Evolutionary conservation across 2,797 vertebrate species (phyloP).

Genomic region (Enteromius radiatus): DNA sequence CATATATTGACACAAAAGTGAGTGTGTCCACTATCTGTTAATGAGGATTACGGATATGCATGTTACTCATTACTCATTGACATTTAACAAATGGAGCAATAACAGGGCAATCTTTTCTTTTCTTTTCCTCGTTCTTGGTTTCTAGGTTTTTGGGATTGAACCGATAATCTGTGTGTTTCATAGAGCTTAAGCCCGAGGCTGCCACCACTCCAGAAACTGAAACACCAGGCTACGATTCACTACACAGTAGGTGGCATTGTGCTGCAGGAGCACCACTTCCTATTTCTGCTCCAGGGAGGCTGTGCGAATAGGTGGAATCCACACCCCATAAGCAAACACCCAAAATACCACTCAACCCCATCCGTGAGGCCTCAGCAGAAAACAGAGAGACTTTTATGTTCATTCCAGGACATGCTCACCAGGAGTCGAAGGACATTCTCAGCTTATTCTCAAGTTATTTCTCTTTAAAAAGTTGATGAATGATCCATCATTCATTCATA

Average conservation of each 20-base stretch:
- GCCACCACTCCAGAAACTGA: neutral
- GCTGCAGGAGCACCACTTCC: slow-evolving; percentile 15
- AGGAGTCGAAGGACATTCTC: slow-evolving; percentile 59
- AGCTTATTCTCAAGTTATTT: slow-evolving; percentile 58
- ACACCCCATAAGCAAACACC: slow-evolving; percentile 62
- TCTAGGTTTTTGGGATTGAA: neutral
- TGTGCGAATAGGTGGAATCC: slow-evolving; percentile 45
- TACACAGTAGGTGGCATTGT: slow-evolving; percentile 39
- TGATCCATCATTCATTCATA: neutral
- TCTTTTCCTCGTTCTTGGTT: neutral
- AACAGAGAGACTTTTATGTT: slow-evolving; percentile 79
- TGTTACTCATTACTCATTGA: neutral
- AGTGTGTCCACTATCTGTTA: neutral
- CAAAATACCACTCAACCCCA: slow-evolving; percentile 61
- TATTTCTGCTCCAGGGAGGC: slow-evolving; percentile 27
- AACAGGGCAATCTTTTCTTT: no score
- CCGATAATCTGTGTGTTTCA: neutral
- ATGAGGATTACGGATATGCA: neutral
- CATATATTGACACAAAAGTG: neutral
- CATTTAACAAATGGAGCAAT: neutral
- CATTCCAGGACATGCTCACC: slow-evolving; percentile 71
- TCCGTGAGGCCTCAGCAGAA: slow-evolving; percentile 71
- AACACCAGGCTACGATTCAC: neutral
- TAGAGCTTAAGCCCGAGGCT: neutral
- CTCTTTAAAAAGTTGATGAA: slow-evolving; percentile 23